Evolutionary conservation across 37 sponge, comb jelly and placozoan genomes (phyloP).

Genomic region (Amphimedon queenslandica): DNA sequence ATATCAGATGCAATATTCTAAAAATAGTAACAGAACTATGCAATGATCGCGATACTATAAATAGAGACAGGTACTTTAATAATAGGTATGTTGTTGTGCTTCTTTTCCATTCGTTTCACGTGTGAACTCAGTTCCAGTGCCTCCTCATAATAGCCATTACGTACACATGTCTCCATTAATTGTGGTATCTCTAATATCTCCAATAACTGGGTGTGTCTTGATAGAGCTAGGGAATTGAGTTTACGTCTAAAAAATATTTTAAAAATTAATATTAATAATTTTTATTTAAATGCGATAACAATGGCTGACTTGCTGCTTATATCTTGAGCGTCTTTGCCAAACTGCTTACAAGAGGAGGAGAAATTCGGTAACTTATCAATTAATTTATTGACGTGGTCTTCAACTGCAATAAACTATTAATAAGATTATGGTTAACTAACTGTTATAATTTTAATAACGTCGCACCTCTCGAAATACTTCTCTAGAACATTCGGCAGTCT

Average conservation of each 20-base stretch:
- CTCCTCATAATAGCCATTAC: slow-evolving; percentile 95
- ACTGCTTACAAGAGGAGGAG: slow-evolving; percentile 41
- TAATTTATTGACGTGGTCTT: slow-evolving; percentile 47
- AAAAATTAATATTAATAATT: no score
- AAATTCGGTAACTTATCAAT: slow-evolving; percentile 52
- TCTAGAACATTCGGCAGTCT: slow-evolving; percentile 88
- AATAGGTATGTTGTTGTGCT: slow-evolving; percentile 70
- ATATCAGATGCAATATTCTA: slow-evolving; percentile 70
- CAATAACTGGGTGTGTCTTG: slow-evolving; percentile 82
- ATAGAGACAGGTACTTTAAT: no score
- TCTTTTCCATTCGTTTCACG: slow-evolving; percentile 71
- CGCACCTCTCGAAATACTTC: slow-evolving; percentile 78
- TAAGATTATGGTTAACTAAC: not conserved
- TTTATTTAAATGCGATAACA: no score
- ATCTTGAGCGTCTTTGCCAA: slow-evolving; percentile 48
- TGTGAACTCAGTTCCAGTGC: slow-evolving; percentile 82
- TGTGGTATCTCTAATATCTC: slow-evolving; percentile 94
- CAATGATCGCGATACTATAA: no score
- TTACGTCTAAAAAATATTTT: slow-evolving; percentile 68
- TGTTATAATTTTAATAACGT: no score
- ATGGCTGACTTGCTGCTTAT: slow-evolving; percentile 51
- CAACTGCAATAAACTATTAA: slow-evolving; percentile 66
- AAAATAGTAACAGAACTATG: no score
- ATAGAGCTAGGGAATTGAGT: slow-evolving; percentile 71
- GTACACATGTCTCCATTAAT: slow-evolving; percentile 95